Evolutionary conservation across 1,140 invertebrate species (phyloP), one percentile per base, ranked within the genome.

Genomic region (Armadillidium nasatum): DNA sequence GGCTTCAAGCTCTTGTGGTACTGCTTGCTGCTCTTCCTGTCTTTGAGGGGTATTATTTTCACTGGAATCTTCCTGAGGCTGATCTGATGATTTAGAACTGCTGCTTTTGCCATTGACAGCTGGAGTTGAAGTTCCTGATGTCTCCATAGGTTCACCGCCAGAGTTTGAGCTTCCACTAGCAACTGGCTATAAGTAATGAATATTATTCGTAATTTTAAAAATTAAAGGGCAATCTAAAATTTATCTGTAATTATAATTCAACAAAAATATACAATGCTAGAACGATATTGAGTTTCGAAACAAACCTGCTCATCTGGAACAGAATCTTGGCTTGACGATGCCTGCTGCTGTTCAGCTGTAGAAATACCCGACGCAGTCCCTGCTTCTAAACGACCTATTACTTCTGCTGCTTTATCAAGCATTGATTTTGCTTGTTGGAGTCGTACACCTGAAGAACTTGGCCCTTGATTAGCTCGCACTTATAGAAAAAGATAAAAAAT

Each of bases 401-500:
- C 73, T 71, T 73, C 76, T 15, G 81, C 78, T 7, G 83, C 83
- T 67, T 80, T 73, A 33, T 80, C 80, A 3, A 83, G 68, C 78
- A 82, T 81, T 22, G 74, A 74, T 45, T 81, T 81, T 7, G 81
- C 82, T 67, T 81, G 78, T 71, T 82, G 77, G 10, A 83, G 74
- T 4, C 82, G 77, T 15, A 82, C 79, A 11, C 81, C 81, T 21
- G 82, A 82, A 13, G 87, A 81, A 74, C 84, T 85, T 7, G 84
- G 80, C n/a, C 78, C 76, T 70, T 79, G 76, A 21, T 75, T 73
- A 19, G 82, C 69, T 19, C 11, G 11, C 19, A 19, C 50, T 60
- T 60, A 3, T 2, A 2, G 50, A 19, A 60, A 19, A 60, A 60
- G 7, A 60, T 50, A 60, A 2, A 60, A 60, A 15, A 60, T 60